These are phyloP conservation scores for Alitta virens DNA, from an alignment of 2,888 invertebrate genomes.

Conservation along the genomic window DNA sequence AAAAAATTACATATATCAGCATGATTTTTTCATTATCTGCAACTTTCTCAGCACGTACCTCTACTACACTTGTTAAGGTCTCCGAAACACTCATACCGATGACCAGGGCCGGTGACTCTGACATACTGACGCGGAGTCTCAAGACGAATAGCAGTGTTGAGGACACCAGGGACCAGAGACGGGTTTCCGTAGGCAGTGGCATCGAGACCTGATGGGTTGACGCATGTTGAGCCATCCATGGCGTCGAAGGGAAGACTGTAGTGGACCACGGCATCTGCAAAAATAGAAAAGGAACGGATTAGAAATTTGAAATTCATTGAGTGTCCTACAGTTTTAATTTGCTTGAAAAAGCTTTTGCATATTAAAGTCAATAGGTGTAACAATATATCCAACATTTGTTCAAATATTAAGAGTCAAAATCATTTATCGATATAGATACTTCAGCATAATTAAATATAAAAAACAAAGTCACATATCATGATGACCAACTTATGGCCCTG, in stretches of 20 bases:
- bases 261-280: slow-evolving; percentile 35
- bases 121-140: slow-evolving; percentile 39
- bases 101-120: slow-evolving; percentile 46
- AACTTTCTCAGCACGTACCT: slow-evolving; percentile 32
- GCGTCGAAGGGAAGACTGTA: slow-evolving; percentile 52
- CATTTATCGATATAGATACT: no score
- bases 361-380: no score
- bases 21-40: no score
- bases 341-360: no score
- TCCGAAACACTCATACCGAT: slow-evolving; percentile 51
- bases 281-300: no score
- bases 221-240: slow-evolving; percentile 31
- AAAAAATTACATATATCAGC: neutral
- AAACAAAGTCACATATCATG: no score
- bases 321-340: no score
- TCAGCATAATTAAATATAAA: no score
- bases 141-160: slow-evolving; percentile 42
- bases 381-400: no score
- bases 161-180: slow-evolving; percentile 36
- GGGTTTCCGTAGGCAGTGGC: slow-evolving; percentile 37
- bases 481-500: no score
- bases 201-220: slow-evolving; percentile 52
- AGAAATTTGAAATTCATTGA: no score
- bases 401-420: no score
- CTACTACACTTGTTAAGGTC: slow-evolving; percentile 45